Evolutionary conservation across 92 coral and sea anemone genomes (phyloP), one percentile per base, ranked within the genome.

Genomic region (Desmophyllum pertusum): DNA sequence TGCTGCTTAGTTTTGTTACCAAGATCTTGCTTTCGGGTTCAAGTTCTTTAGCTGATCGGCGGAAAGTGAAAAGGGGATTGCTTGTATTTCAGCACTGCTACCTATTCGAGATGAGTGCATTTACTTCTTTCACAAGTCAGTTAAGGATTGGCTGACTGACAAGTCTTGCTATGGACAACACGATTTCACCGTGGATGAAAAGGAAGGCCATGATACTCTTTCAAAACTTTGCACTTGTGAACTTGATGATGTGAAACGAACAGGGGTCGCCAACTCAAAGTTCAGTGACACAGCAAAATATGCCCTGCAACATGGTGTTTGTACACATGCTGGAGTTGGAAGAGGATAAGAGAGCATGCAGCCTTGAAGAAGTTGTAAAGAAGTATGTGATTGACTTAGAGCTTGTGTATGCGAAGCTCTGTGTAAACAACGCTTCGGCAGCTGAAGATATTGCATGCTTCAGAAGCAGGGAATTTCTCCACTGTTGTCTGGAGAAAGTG

Each of bases 131-230:
- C 94, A 91, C n/a, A n/a, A n/a, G n/a, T n/a, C n/a, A 10, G 73
- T 87, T 19, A 83, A 75, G 1, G 93, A 90, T 9, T 90, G 91
- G 93, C 81, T 90, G 31, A 84, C 77, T 15, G 55, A 53, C n/a
- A 41, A 0, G 4, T 38, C 75, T 0, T 66, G 35, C 31, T 80
- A 73, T 78, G 84, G 69, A 7, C 37, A 59, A 21, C 93, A 87
- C 18, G 57, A 67, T 15, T 87, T 71, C 42, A 35, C 72, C 39
- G 71, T 74, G 29, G 77, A 80, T 3, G 84, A 74, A 72, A 67
- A 30, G 3, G 46, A 84, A 36, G 94, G 94, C 38, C 87, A 91
- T 31, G 30, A 67, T 33, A 67, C 80, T 2, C 94, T 88, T 35
- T 70, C 81, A 15, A 63, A 29, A 37, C 72, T 88, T 2, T 91